A percentile compares a stretch with the other conserved stretches of the same genome.
These are phyloP conservation scores for Hirtodrosophila trivittata DNA, from an alignment of 2,888 invertebrate species.

Conservation along the genomic window DNA sequence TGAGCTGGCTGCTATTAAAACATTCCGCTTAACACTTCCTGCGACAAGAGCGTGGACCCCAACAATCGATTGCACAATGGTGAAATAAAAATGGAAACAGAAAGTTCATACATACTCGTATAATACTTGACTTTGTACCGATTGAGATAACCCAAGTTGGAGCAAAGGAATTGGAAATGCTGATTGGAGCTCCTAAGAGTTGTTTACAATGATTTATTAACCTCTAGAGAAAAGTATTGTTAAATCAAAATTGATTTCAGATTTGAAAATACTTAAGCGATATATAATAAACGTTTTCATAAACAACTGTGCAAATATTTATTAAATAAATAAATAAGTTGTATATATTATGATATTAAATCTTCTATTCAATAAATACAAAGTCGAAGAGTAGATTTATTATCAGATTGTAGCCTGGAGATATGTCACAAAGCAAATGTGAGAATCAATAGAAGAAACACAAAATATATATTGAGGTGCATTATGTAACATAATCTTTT, in stretches of 20 bases:
- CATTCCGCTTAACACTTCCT: slow-evolving; percentile 80
- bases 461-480: too few species aligned
- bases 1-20: slow-evolving; percentile 62
- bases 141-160: slow-evolving; percentile 21
- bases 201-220: slow-evolving; percentile 26
- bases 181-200: slow-evolving; percentile 5
- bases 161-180: not conserved
- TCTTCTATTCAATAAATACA: too few species aligned
- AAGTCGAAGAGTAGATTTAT: too few species aligned
- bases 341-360: too few species aligned
- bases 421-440: too few species aligned
- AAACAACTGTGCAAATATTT: too few species aligned
- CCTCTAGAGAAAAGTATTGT: slow-evolving; percentile 5
- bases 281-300: too few species aligned
- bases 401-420: too few species aligned
- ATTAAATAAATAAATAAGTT: too few species aligned
- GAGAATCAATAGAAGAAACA: too few species aligned
- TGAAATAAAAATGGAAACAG: not conserved
- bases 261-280: too few species aligned
- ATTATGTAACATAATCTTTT: not conserved
- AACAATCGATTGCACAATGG: slow-evolving; percentile 48
- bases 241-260: not conserved
- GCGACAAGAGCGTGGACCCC: slow-evolving; percentile 60
- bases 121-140: slow-evolving; percentile 25
- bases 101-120: slow-evolving; percentile 15